Base-by-base conservation (phyloP, 2,113 vertebrate species). In the Laticauda colubrina region DNA sequence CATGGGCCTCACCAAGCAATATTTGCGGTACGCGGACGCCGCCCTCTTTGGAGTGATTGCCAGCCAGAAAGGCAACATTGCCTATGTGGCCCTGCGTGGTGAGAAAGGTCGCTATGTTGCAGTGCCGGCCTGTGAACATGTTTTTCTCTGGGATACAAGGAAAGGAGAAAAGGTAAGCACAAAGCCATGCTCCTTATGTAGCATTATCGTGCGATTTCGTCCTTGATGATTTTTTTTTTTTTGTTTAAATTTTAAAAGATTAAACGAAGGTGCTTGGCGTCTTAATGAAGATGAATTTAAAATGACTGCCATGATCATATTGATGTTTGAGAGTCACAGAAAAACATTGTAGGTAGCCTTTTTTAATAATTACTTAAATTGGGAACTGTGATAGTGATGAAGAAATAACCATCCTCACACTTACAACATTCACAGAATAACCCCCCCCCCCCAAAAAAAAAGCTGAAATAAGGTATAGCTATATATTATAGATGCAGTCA, bases 1-100 rank as follows among this genome's bases (percentile, higher is more conserved):
- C 95, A 99, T 99, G 99, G 99, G 99, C 0, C 97, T 99, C 94
- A 99, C 99, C 89, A 99, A 98, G 96, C 99, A 99, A 96, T 99
- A 99, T 94, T 97, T 99, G 90, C 98, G 99, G 26, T 99, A 99
- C 18, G 96, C 91, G 0, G 89, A 98, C 90, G 98, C 98, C 18
- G 98, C 98, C 0, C 97, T 99, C 54, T 99, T 99, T 48, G 99
- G 99, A 1, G 96, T 99, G 18, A 98, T 99, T 69, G 99, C 97
- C 29, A 98, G 98, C 96, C 98, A 98, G 61, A 98, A 98, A 93
- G 98, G 98, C 69, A 98, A 98, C 90, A 96, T 98, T 54, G 97
- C 96, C 0, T 99, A 98, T 55, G 98, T 99, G 94, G 98, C 97
- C 1, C 97, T 98, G 75, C 98, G 98, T 15, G 98, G 98, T 0